Evolutionary conservation across 1,140 invertebrate species (phyloP), one percentile per base, ranked within the genome.

Genomic region (Polyergus mexicanus): DNA sequence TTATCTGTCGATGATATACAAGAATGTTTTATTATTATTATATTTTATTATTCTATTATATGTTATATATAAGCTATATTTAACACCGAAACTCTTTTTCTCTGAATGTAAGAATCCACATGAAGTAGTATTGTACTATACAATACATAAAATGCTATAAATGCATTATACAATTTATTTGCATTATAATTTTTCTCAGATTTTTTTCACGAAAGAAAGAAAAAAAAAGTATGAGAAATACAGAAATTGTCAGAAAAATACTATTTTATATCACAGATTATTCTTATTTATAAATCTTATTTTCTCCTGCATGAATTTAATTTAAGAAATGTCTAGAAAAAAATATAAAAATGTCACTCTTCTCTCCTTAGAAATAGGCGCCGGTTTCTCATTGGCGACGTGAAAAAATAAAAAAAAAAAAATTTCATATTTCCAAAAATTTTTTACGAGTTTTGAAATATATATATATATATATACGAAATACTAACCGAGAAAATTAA

Each of bases 351-450:
- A 41, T 10, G 35, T 65, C 6, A 19, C 28, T 25, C 8, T 10
- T 28, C 11, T 10, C 28, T 19, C 8, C 5, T 28, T 6, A 44
- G 25, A 11, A 74, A 74, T 62, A 5, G 19, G 6, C 22, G 63
- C 4, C 65, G 47, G 35, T 16, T 69, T 41, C 35, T 75, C 38
- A 22, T 41, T 78, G 25, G 35, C n/a, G 22, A 80, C 58, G 69
- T 80, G 58, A 80, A 58, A 69, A 51, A 80, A 19, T n/a, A 56
- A 51, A 16, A 47, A 51, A 51, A 4, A 19, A 44, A 51, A 51
- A 5, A 51, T 5, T 16, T 4, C 4, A 51, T 16, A 51, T 51
- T 51, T 51, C 6, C 13, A 51, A 51, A 51, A 51, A 51, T 19
- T 19, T 51, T 19, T 51, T 51, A 47, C 44, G 13, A 4, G 1